These are phyloP conservation scores for Phacellophora camtschatica DNA, from an alignment of 30 jellyfish, hydroid and myxozoan genomes.

Conservation along the genomic window DNA sequence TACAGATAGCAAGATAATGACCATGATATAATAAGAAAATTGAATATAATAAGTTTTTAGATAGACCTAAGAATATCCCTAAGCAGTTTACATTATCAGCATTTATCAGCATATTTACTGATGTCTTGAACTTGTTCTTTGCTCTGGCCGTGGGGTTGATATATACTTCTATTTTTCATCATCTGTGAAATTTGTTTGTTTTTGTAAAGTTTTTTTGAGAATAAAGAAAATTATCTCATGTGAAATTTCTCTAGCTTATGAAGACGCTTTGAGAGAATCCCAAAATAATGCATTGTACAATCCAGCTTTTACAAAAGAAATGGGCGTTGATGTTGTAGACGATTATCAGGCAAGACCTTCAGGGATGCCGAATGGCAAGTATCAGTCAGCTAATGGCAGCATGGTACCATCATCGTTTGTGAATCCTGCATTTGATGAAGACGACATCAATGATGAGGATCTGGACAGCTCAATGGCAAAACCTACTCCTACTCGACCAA, in stretches of 20 bases:
- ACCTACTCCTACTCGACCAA: conserved; percentile 57
- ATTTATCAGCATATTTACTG: too few species aligned
- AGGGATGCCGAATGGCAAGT: not conserved
- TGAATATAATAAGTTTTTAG: too few species aligned
- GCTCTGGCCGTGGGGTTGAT: too few species aligned
- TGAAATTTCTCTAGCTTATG: not conserved
- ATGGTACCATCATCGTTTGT: conserved; percentile 62
- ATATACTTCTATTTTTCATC: too few species aligned
- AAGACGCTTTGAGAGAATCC: not conserved
- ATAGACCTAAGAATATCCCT: too few species aligned
- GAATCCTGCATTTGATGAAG: conserved; percentile 87
- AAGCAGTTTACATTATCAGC: too few species aligned
- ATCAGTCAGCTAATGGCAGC: conserved; percentile 1
- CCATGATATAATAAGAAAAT: too few species aligned
- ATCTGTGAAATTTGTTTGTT: too few species aligned
- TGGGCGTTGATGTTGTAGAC: conserved; percentile 59
- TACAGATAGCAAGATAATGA: too few species aligned
- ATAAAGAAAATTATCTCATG: too few species aligned
- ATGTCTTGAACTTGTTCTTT: too few species aligned
- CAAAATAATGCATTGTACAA: not conserved
- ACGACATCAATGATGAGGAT: conserved; percentile 78
- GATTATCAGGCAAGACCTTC: not conserved
- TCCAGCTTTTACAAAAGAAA: conserved; percentile 60
- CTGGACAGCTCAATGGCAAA: conserved; percentile 63
- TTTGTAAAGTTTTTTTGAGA: too few species aligned